Evolutionary conservation across 1,140 invertebrate genomes (phyloP).

Genomic region (Oryctes rhinoceros): DNA sequence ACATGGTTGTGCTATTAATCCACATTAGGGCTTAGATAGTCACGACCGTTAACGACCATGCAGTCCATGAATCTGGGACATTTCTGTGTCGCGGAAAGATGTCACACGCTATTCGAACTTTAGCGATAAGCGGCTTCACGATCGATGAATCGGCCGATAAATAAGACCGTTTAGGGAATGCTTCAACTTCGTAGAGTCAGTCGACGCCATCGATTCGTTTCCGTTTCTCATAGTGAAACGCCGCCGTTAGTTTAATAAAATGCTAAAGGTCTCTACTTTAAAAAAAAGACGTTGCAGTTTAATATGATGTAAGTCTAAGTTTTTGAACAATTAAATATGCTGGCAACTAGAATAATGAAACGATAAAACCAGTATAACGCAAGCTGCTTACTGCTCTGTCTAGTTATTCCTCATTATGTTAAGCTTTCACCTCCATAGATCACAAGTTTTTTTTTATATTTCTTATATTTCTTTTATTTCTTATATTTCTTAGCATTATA

Average conservation of each 20-base stretch:
- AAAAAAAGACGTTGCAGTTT: neutral
- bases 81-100: conserved; percentile 28
- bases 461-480: too few species aligned
- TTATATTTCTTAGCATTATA: too few species aligned
- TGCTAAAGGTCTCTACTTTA: neutral
- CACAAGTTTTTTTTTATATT: too few species aligned
- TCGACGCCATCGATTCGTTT: neutral
- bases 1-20: conserved; percentile 29
- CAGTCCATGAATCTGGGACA: conserved; percentile 1
- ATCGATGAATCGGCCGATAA: conserved; percentile 30
- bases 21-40: conserved; percentile 19
- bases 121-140: neutral
- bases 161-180: conserved; percentile 13
- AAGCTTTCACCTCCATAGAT: too few species aligned
- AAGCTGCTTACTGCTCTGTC: too few species aligned
- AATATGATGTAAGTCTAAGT: too few species aligned
- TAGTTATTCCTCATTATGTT: too few species aligned
- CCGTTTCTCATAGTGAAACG: neutral
- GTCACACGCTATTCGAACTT: conserved; percentile 24
- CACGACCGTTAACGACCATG: conserved; percentile 1
- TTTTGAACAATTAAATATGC: too few species aligned
- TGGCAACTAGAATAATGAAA: too few species aligned
- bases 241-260: neutral
- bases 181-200: neutral
- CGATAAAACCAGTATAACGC: too few species aligned